A percentile compares a stretch with the other conserved stretches of the same genome.
phyloP scores from a whole-genome alignment of 2,797 vertebrate genomes.

The Lithobates pipiens region DNA sequence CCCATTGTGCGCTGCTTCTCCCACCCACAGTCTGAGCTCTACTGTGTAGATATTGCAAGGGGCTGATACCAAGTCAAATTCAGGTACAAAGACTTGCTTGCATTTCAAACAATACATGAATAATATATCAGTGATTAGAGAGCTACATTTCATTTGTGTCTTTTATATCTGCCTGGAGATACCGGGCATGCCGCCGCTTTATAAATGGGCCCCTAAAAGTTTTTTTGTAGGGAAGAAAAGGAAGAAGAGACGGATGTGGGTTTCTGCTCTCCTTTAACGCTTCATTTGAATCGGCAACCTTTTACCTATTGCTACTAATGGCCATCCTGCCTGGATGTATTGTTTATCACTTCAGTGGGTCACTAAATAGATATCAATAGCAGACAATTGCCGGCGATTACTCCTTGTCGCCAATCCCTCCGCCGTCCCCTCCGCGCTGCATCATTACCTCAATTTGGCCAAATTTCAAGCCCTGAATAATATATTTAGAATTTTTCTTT shows the following conservation, averaged over 20 bases:
- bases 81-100: no score
- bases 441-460: slow-evolving; percentile 58
- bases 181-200: no score
- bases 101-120: no score
- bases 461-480: slow-evolving; percentile 60
- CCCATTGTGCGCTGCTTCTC: no score
- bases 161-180: no score
- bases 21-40: no score
- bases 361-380: slow-evolving; percentile 62
- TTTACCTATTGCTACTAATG: slow-evolving; percentile 42
- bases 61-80: no score
- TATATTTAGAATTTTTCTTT: slow-evolving; percentile 58
- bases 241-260: not conserved
- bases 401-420: slow-evolving; percentile 47
- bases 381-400: slow-evolving; percentile 60
- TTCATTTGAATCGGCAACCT: slow-evolving; percentile 35
- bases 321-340: slow-evolving; percentile 36
- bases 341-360: slow-evolving; percentile 50
- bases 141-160: no score
- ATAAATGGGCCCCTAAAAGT: not conserved
- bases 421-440: slow-evolving; percentile 34
- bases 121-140: no score
- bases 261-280: not conserved
- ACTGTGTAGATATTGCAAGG: no score
- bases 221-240: not conserved